Evolutionary conservation across 2,113 vertebrate genomes (phyloP), one percentile per base, ranked within the genome.

Genomic region (Centropus bengalensis): DNA sequence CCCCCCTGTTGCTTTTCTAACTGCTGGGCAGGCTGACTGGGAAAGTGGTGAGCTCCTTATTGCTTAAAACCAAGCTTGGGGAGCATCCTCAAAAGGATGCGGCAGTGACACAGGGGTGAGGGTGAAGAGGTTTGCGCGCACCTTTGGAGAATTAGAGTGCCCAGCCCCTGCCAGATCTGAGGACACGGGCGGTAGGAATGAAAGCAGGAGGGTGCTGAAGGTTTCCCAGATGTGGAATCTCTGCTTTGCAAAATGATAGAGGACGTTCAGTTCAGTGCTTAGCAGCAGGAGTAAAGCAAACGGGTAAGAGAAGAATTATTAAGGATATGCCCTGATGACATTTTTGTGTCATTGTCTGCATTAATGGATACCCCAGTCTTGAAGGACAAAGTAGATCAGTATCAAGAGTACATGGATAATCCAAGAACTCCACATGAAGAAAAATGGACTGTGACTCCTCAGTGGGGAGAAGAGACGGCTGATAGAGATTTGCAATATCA

Each of bases 41-140:
- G 20, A 12, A 7, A 1, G 6, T 14, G 44, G 3, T 6, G 28
- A 38, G 22, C 12, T 56, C 87, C 74, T 52, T 44, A 23, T 3
- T 12, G 36, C 32, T 21, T 13, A 13, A 40, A 33, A 9, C 38
- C 10, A 36, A 60, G 5, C 0, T 51, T 8, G 27, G 52, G 54
- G 18, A 12, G 33, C 23, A 28, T 4, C 64, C 47, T 45, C 5
- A 0, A 5, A 30, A 56, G n/a, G n/a, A 23, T 20, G 17, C 5
- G 6, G 21, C 6, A 4, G 4, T 47, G 42, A 7, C 5, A 2
- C 16, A 19, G 18, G 24, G 28, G 21, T 23, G n/a, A 56, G 74
- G 51, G 5, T 36, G 83, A 16, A 10, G 75, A 1, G 14, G 59
- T 21, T 40, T 14, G 21, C 1, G 21, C 1, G 5, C 28, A 16